phyloP scores from a whole-genome alignment of 2,888 invertebrate genomes.

The Megamerina dolium region DNA sequence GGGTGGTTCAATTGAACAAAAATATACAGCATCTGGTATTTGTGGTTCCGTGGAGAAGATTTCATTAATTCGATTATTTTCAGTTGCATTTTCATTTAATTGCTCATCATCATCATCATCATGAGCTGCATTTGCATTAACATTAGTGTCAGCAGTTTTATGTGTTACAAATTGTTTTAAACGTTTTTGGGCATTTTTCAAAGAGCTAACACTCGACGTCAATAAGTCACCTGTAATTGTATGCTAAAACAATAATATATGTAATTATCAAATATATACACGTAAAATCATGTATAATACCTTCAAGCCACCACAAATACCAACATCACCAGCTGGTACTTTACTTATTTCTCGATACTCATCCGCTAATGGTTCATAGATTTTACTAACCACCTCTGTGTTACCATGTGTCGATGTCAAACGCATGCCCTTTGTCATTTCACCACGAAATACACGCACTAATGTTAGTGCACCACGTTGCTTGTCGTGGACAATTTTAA shows the following conservation, averaged over 20 bases:
- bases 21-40: constrained; percentile 91
- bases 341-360: constrained; percentile 71
- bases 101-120: constrained; percentile 35
- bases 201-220: constrained; percentile 55
- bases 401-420: constrained; percentile 34
- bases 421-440: constrained; percentile 57
- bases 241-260: constrained; percentile 35
- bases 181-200: constrained; percentile 56
- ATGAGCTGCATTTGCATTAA: constrained; percentile 6
- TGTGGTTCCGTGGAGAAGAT: constrained; percentile 55
- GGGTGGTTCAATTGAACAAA: constrained; percentile 92
- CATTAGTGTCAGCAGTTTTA: not conserved
- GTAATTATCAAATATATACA: not conserved
- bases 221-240: constrained; percentile 73
- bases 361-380: constrained; percentile 77
- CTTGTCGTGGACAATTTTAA: constrained; percentile 89
- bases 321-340: constrained; percentile 76
- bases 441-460: constrained; percentile 74
- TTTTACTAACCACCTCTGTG: constrained; percentile 39
- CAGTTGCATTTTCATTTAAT: constrained; percentile 25
- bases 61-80: constrained; percentile 26
- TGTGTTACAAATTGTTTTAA: constrained; percentile 30
- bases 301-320: constrained; percentile 81
- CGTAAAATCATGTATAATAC: constrained; percentile 53
- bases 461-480: constrained; percentile 83